Evolutionary conservation across 2,888 invertebrate genomes (phyloP), one percentile per base, ranked within the genome.

Genomic region (Coecobrya sp.): DNA sequence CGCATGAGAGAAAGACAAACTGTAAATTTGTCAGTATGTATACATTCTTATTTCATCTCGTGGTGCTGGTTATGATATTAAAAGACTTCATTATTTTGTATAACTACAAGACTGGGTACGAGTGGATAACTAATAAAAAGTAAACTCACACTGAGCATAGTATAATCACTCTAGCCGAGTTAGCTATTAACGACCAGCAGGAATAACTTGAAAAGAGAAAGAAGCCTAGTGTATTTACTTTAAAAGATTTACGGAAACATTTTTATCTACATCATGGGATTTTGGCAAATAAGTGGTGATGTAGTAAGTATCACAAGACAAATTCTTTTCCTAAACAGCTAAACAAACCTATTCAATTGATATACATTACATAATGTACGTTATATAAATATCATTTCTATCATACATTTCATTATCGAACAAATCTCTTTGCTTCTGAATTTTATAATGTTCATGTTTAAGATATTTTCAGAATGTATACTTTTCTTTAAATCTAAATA

Each of bases 1-100:
- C 19, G 13, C 1, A 70, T 16, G n/a, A 52, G 22, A 55, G 25
- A 11, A 70, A 70, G 70, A 30, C n/a, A 70, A 70, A 70, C n/a
- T 30, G 36, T 65, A 27, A 65, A 65, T 11, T 62, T 62, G 59
- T 65, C 84, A 42, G 65, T 25, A 10, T 65, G 10, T 65, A 25
- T 25, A 2, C n/a, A 27, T 70, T n/a, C 70, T 30, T 13, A 13
- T 11, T 27, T 10, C 68, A 68, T 10, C n/a, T 36, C 70, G 19
- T 70, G 70, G 22, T 36, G 30, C 1, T n/a, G 36, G 30, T 49
- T 22, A 10, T 10, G 27, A 13, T 25, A 16, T 70, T 73, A 73
- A 73, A 36, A 73, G 73, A 36, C 36, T 36, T 2, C 36, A 4
- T 36, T 36, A 36, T 36, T 36, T 36, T 36, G 36, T 36, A 2